A percentile compares a stretch with the other conserved stretches of the same genome.
Conservation (phyloP, 2,797 vertebrate genomes). For the Limnodromus scolopaceus region DNA sequence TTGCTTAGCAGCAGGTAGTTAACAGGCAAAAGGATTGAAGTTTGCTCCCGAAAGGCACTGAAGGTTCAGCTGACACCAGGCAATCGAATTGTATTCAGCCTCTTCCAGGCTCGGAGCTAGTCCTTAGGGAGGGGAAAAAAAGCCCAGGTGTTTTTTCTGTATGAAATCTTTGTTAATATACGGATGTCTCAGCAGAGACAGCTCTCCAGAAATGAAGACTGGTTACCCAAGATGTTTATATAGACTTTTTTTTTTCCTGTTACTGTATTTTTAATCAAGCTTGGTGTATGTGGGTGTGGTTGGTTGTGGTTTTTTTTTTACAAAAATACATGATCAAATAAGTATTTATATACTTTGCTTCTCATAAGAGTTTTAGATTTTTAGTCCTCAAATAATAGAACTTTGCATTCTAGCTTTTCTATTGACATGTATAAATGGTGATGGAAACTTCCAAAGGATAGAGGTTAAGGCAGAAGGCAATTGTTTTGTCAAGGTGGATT, state of each 20-base stretch:
- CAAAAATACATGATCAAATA: not conserved
- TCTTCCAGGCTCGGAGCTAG: not conserved
- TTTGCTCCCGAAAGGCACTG: not conserved
- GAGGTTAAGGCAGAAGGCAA: not conserved
- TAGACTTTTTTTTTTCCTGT: not conserved
- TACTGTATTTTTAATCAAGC: not conserved
- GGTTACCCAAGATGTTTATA: not conserved
- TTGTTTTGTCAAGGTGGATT: not conserved
- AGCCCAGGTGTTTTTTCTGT: not conserved
- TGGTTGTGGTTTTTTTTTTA: not conserved
- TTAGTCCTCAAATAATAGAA: not conserved
- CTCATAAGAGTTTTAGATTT: not conserved
- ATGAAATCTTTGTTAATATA: not conserved
- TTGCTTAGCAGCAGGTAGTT: slow-evolving; percentile 11
- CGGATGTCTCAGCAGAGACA: not conserved
- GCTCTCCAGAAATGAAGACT: not conserved
- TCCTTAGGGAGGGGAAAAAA: not conserved
- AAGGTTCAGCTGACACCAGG: not conserved
- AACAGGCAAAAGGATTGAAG: not conserved
- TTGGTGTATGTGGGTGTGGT: not conserved
- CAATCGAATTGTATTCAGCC: not conserved
- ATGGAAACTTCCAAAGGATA: not conserved
- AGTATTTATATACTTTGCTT: not conserved
- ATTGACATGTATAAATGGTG: not conserved
- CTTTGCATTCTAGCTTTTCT: not conserved